phyloP scores from a whole-genome alignment of 1,140 invertebrate species.

The Limonius californicus region DNA sequence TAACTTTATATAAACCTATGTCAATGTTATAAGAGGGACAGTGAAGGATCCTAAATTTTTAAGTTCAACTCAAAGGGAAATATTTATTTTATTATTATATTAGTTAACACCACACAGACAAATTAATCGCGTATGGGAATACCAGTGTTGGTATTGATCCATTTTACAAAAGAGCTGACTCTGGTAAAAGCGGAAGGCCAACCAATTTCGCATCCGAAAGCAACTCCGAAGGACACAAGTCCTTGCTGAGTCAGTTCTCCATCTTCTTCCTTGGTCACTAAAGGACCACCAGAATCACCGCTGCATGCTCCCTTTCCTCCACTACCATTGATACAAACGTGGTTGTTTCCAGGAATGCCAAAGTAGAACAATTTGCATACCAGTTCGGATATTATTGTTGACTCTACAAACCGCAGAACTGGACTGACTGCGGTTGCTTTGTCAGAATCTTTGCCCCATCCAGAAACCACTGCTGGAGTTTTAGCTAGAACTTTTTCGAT shows the following conservation, averaged over 20 bases:
- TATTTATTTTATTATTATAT: no score
- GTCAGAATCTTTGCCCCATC: constrained; percentile 51
- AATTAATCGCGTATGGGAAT: not conserved
- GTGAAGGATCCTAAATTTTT: no score
- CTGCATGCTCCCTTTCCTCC: constrained; percentile 45
- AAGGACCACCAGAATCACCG: constrained; percentile 51
- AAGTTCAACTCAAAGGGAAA: no score
- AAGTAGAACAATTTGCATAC: constrained; percentile 40
- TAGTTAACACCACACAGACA: no score
- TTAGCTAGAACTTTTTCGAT: constrained; percentile 46
- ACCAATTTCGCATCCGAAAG: constrained; percentile 50
- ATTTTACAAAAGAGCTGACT: constrained; percentile 50
- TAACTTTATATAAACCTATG: no score
- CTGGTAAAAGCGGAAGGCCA: constrained; percentile 54
- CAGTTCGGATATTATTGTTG: constrained; percentile 37
- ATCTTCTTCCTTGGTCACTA: constrained; percentile 34
- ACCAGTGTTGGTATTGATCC: constrained; percentile 51
- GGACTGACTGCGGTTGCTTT: constrained; percentile 35
- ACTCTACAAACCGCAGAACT: constrained; percentile 37
- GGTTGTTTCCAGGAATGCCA: constrained; percentile 44
- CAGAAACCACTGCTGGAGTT: constrained; percentile 47
- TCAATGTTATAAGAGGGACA: no score
- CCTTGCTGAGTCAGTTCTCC: constrained; percentile 38
- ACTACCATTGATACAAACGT: constrained; percentile 50
- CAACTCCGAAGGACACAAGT: constrained; percentile 50